Base-by-base conservation (phyloP, 1,140 invertebrate genomes). In the Laupala kohalensis region DNA sequence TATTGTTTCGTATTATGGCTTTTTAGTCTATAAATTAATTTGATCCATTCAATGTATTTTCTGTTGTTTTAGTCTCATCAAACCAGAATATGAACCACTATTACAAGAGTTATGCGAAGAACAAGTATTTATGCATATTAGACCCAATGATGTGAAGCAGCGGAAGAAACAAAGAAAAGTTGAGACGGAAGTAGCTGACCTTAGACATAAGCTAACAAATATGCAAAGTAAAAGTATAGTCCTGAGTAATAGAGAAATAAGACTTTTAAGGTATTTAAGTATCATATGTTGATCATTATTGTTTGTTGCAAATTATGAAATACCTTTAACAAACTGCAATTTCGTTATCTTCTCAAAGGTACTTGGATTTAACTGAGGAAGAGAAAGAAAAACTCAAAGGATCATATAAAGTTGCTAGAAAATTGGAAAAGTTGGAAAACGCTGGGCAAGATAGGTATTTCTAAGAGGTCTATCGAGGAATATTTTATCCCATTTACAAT, bases 321-420 rank as follows among this genome's bases (percentile, higher is more conserved):
- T 77, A n/a, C n/a, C n/a, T n/a, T n/a, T n/a, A n/a, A n/a, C n/a
- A n/a, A n/a, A n/a, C n/a, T n/a, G 26, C 1, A 15, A 28, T 2
- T 67, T 29, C 13, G 25, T 65, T 12, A 6, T 73, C 69, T 75
- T 27, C 69, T 76, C 80, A 26, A 73, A 89, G 89, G 77, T 94
- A 96, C 80, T 85, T 97, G 75, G 93, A 95, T 77, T 84, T 97
- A 24, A 95, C 93, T n/a, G 92, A 96, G 74, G 93, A 95, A 74
- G 93, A 96, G 76, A 93, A 95, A 76, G 92, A 95, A 77, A 95
- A 94, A 79, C 81, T 97, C 0, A 94, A 94, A 81, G 91, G 92
- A 13, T 95, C 91, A 73, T 89, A 94, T 73, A 97, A 97, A 82
- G 94, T 97, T 67, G 94, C 94, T 0, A 92, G 92, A 75, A 96